Conservation (phyloP, 1,140 invertebrate genomes). For the Panulirus ornatus region DNA sequence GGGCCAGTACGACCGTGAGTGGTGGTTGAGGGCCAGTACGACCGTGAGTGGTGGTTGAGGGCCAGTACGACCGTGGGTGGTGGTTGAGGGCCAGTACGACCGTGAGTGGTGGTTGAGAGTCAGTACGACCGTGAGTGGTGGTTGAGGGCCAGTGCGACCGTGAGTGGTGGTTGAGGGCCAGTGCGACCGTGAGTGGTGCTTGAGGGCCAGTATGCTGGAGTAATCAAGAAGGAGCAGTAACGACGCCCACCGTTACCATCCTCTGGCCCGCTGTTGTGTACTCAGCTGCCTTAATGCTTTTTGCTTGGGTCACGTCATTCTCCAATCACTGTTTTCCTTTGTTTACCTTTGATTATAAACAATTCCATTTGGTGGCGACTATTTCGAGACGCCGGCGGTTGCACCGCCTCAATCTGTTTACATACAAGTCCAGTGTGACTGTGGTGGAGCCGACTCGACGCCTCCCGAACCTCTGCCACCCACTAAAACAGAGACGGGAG, state of each 20-base stretch:
- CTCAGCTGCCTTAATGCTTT: slow-evolving; percentile 44
- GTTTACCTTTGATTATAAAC: slow-evolving; percentile 66
- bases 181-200: no score
- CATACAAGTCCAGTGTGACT: slow-evolving; percentile 46
- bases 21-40: no score
- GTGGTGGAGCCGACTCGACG: background rate
- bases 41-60: no score
- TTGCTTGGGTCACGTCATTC: slow-evolving; percentile 48
- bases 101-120: no score
- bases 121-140: no score
- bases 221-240: no score
- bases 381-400: slow-evolving; percentile 37
- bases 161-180: no score
- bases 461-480: background rate
- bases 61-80: no score
- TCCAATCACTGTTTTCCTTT: slow-evolving; percentile 65
- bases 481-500: background rate
- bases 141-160: no score
- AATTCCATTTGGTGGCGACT: slow-evolving; percentile 68
- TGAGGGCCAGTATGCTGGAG: no score
- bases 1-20: no score
- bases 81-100: no score
- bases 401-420: slow-evolving; percentile 37
- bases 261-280: slow-evolving; percentile 47
- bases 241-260: background rate